Evolutionary conservation across 2,888 invertebrate species (phyloP).

Genomic region (Noctua pronuba): DNA sequence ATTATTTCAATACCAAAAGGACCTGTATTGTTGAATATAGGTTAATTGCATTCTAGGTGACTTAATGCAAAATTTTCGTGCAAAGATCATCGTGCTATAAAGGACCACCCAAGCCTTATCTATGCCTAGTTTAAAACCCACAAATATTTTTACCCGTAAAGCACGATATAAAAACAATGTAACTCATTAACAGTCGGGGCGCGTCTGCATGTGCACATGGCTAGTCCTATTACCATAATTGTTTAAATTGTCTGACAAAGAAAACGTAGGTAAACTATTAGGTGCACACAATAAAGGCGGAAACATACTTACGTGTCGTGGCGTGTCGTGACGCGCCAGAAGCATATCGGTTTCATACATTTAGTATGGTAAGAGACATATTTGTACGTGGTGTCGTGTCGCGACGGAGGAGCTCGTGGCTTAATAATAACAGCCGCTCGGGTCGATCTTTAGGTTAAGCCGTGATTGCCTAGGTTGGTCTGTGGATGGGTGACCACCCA

Average conservation of each 20-base stretch:
- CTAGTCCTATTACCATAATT: slow-evolving; percentile 53
- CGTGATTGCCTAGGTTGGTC: no score
- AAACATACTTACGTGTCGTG: no score
- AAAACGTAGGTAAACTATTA: slow-evolving; percentile 33
- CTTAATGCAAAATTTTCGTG: not conserved
- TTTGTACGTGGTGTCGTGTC: no score
- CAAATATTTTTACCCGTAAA: slow-evolving; percentile 25
- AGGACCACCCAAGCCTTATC: slow-evolving; percentile 37
- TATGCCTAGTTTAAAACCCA: slow-evolving; percentile 1
- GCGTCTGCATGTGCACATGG: slow-evolving; percentile 42
- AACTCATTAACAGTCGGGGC: slow-evolving; percentile 44
- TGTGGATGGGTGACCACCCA: no score
- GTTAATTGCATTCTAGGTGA: not conserved
- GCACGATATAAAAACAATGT: slow-evolving; percentile 26
- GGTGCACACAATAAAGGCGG: not conserved
- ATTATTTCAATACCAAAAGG: not conserved
- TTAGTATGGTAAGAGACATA: no score
- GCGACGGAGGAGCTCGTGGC: no score
- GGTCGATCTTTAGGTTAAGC: no score
- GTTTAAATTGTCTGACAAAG: slow-evolving; percentile 58
- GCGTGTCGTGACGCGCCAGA: no score
- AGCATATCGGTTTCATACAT: no score
- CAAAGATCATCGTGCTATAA: not conserved
- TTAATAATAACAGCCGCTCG: no score
- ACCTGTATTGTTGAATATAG: not conserved